These are phyloP conservation scores for Netelia inedita DNA, from an alignment of 2,888 invertebrate species.

Conservation along the genomic window DNA sequence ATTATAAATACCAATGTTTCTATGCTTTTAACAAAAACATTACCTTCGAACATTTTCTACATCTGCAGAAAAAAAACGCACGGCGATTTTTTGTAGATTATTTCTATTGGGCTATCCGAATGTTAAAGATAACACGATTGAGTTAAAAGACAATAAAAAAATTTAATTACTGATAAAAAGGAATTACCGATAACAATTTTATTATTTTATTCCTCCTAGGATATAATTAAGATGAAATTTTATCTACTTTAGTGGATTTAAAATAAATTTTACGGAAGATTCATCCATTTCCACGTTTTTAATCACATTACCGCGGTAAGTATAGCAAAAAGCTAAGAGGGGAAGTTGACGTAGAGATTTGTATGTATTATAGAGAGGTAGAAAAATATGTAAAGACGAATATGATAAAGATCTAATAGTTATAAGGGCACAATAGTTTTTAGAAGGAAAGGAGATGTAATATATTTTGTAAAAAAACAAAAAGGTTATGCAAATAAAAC, in stretches of 20 bases:
- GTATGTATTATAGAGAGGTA: no score
- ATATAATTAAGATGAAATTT: background rate
- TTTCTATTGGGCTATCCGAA: background rate
- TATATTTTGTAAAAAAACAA: no score
- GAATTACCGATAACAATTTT: background rate
- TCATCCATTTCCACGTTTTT: background rate
- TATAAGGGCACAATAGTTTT: no score
- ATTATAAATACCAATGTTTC: background rate
- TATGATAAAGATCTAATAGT: no score
- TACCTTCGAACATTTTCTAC: background rate
- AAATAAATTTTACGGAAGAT: background rate
- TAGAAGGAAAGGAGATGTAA: no score
- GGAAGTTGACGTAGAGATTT: no score
- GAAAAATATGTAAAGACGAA: no score
- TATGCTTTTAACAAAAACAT: background rate
- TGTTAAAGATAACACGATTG: background rate
- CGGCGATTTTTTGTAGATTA: background rate
- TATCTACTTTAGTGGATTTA: background rate
- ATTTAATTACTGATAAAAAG: no score
- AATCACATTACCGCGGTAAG: background rate
- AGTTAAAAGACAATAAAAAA: constrained; percentile 42
- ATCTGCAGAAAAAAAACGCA: constrained; percentile 7
- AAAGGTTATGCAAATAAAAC: no score
- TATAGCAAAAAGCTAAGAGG: no score
- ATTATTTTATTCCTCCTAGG: background rate